These are phyloP conservation scores for Falco concolor DNA, from an alignment of 2,797 vertebrate species.

Conservation along the genomic window DNA sequence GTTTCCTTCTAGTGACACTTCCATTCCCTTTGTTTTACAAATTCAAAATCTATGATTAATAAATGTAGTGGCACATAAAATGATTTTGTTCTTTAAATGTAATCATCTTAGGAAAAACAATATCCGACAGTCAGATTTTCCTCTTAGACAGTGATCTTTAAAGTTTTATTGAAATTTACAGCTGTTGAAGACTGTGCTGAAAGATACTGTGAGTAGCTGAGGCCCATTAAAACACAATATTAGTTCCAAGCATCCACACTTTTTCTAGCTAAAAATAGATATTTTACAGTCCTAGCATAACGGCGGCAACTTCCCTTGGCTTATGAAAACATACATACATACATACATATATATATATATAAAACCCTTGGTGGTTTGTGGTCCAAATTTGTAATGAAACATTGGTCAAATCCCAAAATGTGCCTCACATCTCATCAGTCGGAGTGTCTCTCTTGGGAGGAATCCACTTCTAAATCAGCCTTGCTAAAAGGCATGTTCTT, in stretches of 20 bases:
- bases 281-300: not conserved
- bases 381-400: constrained; percentile 20
- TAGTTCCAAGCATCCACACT: not conserved
- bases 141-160: not conserved
- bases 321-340: not conserved
- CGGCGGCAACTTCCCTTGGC: not conserved
- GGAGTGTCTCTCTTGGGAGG: not conserved
- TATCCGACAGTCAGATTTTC: constrained; percentile 5
- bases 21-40: constrained; percentile 34
- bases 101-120: constrained; percentile 11
- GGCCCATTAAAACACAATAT: not conserved
- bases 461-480: not conserved
- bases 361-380: not conserved
- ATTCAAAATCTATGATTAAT: constrained; percentile 44
- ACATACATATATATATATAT: not conserved
- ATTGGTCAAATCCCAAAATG: constrained; percentile 17
- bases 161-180: constrained; percentile 37
- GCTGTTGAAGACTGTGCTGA: constrained; percentile 5
- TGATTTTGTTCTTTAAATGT: not conserved
- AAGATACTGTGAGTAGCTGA: constrained; percentile 6
- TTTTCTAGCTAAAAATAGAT: not conserved
- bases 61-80: not conserved
- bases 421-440: not conserved
- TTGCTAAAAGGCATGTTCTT: not conserved
- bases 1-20: constrained; percentile 40